Evolutionary conservation across 2,888 invertebrate genomes (phyloP), one percentile per base, ranked within the genome.

Genomic region (Archaeoteleia sp.): DNA sequence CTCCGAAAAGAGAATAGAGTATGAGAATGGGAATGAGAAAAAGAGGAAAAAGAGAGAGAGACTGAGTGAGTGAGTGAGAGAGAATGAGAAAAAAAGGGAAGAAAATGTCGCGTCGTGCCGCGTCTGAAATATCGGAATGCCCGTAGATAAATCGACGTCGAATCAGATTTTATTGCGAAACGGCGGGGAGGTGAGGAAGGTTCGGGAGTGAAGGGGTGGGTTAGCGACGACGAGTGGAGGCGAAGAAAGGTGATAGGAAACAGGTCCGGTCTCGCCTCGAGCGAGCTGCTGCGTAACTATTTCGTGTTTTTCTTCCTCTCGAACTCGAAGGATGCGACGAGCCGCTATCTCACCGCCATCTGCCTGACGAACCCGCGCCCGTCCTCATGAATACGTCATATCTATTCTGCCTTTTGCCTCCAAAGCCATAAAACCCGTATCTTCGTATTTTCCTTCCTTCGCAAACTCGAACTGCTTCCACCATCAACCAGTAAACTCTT

Each of bases 231-330:
- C 58, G 70, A 74, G 71, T 45, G 61, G 54, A 43, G 65, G 70
- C 76, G 80, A 78, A 80, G 81, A 79, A 80, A 82, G 80, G 82
- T 80, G 81, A 84, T 82, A 81, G 82, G 79, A 82, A 84, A 83
- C 82, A 80, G 80, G 82, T 84, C 82, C 81, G 74, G 77, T 82
- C 78, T 82, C 83, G 81, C 82, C 80, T 80, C 70, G 71, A 80
- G 79, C 78, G 81, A 79, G 78, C 65, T 58, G 61, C 53, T 42
- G 75, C 80, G 67, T 74, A 79, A 83, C 80, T 80, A 82, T 83
- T 83, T 82, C 80, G 78, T 81, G 81, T 83, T 83, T 82, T 82
- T 82, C 81, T 55, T 54, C 32, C 63, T 46, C 49, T 57, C 62
- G 69, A 66, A 70, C 61, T 54, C 29, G 73, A 67, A 69, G 70